Conservation (phyloP, 2,888 invertebrate genomes). For the Cataglyphis livida region DNA sequence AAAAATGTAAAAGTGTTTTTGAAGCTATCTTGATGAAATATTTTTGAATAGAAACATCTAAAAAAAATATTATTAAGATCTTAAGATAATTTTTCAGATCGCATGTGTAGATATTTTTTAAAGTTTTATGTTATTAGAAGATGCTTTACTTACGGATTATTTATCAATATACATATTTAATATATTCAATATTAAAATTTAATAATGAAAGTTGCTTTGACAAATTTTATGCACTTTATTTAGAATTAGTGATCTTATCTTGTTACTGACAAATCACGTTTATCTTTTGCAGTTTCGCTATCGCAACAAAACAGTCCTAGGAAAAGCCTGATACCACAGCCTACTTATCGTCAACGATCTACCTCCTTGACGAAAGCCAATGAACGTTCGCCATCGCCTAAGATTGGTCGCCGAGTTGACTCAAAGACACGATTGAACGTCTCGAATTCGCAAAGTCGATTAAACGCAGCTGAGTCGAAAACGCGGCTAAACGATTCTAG, state of each 20-base stretch:
- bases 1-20: neutral
- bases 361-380: conserved; percentile 78
- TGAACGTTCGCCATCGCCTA: conserved; percentile 77
- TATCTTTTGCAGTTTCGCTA: conserved; percentile 76
- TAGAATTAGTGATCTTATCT: neutral
- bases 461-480: conserved; percentile 65
- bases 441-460: conserved; percentile 59
- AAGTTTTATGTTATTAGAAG: neutral
- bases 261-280: neutral
- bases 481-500: conserved; percentile 63
- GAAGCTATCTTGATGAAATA: neutral
- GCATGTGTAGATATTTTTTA: neutral
- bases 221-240: neutral
- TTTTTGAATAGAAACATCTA: neutral
- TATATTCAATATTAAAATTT: neutral
- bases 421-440: conserved; percentile 67
- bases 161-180: neutral
- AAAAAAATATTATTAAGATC: neutral
- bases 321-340: conserved; percentile 83
- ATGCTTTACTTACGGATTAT: neutral
- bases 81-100: neutral
- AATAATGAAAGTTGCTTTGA: neutral
- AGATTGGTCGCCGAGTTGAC: conserved; percentile 75
- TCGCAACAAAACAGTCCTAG: conserved; percentile 83
- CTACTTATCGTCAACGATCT: conserved; percentile 78